phyloP scores from a whole-genome alignment of 2,797 vertebrate genomes.

The Rhodeus uyekii region DNA sequence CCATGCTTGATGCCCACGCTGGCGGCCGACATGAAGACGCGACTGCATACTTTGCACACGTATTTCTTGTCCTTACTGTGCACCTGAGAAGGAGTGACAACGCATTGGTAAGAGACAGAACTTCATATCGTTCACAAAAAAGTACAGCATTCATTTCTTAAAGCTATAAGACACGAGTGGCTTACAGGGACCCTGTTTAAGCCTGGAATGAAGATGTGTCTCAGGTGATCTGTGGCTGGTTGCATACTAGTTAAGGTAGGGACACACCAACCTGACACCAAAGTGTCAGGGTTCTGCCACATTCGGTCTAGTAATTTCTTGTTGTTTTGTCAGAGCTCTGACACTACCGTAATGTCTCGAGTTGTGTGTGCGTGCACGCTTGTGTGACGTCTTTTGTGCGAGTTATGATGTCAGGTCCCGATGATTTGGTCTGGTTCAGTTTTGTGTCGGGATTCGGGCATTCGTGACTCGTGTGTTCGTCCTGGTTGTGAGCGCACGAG shows the following conservation, averaged over 20 bases:
- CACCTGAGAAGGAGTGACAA: conserved; percentile 75
- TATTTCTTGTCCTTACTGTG: conserved; percentile 99
- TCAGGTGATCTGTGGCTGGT: neutral
- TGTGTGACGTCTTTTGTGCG: no score
- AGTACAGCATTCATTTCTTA: neutral
- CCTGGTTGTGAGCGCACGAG: no score
- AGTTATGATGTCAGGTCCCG: no score
- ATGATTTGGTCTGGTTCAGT: no score
- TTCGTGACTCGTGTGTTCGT: no score
- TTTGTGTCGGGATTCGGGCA: no score
- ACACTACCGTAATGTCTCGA: no score
- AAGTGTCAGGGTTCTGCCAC: no score
- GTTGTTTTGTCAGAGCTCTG: no score
- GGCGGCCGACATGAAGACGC: conserved; percentile 96
- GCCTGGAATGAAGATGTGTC: neutral
- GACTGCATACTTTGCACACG: conserved; percentile 96
- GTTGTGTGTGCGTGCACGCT: no score
- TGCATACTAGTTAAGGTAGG: neutral
- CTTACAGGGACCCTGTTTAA: neutral
- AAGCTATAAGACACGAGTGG: neutral
- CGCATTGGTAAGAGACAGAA: neutral
- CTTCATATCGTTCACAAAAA: neutral
- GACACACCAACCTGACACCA: no score
- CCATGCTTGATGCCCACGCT: conserved; percentile 98
- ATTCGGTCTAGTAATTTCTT: no score